A percentile compares a stretch with the other conserved stretches of the same genome.
These are phyloP conservation scores for Drosophila lowei DNA, from an alignment of 1,140 invertebrate species.

Conservation along the genomic window DNA sequence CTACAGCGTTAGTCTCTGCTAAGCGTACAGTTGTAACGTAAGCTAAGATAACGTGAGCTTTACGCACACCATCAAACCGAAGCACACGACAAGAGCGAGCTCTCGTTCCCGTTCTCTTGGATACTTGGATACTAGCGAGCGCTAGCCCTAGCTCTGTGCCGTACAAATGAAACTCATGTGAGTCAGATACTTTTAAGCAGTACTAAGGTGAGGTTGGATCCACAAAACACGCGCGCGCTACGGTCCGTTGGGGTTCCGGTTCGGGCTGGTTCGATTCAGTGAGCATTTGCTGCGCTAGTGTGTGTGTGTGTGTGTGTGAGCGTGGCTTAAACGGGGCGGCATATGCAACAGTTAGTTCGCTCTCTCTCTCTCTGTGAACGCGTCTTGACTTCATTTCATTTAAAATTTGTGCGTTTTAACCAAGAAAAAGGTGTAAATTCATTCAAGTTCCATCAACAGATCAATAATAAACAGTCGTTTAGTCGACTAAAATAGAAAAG, in stretches of 20 bases:
- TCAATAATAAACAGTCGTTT: constrained; percentile 16
- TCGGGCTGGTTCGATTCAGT: constrained; percentile 24
- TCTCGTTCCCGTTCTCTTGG: background rate
- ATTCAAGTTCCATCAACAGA: background rate
- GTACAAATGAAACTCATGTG: constrained; percentile 24
- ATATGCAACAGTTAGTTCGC: constrained; percentile 68
- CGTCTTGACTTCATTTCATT: background rate
- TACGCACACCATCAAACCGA: no score
- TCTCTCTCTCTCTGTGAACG: constrained; percentile 27
- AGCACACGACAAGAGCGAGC: no score
- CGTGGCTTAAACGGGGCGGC: constrained; percentile 72
- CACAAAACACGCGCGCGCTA: constrained; percentile 30
- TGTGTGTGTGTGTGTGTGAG: constrained; percentile 44
- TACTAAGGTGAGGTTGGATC: constrained; percentile 70
- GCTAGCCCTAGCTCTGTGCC: constrained; percentile 38
- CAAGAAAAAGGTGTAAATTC: constrained; percentile 18
- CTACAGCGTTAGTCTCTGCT: no score
- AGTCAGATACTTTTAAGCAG: constrained; percentile 74
- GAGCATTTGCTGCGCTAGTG: constrained; percentile 33
- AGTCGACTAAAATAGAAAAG: constrained; percentile 19
- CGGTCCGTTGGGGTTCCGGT: constrained; percentile 1
- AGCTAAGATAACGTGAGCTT: no score
- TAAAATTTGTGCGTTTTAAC: constrained; percentile 6
- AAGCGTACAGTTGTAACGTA: no score
- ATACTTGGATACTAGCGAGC: no score